These are phyloP conservation scores for Sus scrofa DNA, from an alignment of 2,113 vertebrate species.

Conservation along the genomic window T2T-Sscrofa CM000817.6:161550501-161551000, in stretches of 20 bases:
- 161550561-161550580: neutral
- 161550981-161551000: neutral
- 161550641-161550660: neutral
- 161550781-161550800: neutral
- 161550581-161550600: neutral
- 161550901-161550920: neutral
- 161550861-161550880: neutral
- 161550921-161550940: neutral
- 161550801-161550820: too few relatives aligned
- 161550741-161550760: neutral
- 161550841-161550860: neutral
- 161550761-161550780: neutral
- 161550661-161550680: neutral
- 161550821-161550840: neutral
- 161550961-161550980: neutral
- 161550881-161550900: too few relatives aligned
- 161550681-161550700: neutral
- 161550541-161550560: fast-evolving
- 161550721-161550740: neutral
- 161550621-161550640: neutral
- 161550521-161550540: neutral
- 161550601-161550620: neutral
- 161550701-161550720: neutral
- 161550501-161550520: neutral
- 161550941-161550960: neutral